Base-by-base conservation (phyloP, 2,113 vertebrate species). In the Solenodon paradoxus region DNA sequence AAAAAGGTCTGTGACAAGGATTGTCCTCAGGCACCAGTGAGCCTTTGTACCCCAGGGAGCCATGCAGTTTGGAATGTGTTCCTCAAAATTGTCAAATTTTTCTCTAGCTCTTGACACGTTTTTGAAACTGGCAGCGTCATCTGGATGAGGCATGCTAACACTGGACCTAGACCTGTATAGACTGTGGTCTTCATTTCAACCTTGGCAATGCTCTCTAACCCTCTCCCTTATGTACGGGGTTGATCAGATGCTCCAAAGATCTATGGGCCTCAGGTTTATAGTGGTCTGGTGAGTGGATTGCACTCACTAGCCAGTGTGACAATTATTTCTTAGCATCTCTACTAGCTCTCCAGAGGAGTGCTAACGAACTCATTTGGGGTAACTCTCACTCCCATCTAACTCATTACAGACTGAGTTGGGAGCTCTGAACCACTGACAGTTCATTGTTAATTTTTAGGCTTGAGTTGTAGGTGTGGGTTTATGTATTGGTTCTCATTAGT, bases 311-410 rank as follows among this genome's bases (percentile, higher is more conserved):
- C 7, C n/a, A 57, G 2, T 59, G 11, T 61, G 53, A 9, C 51
- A 47, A 63, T 71, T 78, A 57, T 72, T 90, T 82, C 30, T 57
- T 55, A 72, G 38, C 47, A 90, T 69, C 49, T 35, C 71, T 16
- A 5, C 5, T 19, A 22, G 51, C 16, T 13, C 19, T 59, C 38
- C 30, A 38, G 26, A 72, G 51, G 2, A n/a, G 8, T 13, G 28
- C 8, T 53, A 20, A n/a, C 5, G 83, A 61, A 40, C 9, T 86
- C n/a, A 88, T 63, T 87, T 51, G 2, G 38, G 32, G 28, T 80
- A 28, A 66, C 22, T 38, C 12, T 38, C 15, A 86, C 0, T 88
- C n/a, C 16, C 3, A 30, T 79, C 19, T n/a, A 68, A 68, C 40
- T n/a, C n/a, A n/a, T n/a, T n/a, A 80, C 17, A 64, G 22, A 68